Percentiles rank a stretch among this genome's conserved stretches.
These are phyloP conservation scores for Eudasyphora cyanicolor DNA, from an alignment of 2,888 invertebrate genomes.

Conservation along the genomic window DNA sequence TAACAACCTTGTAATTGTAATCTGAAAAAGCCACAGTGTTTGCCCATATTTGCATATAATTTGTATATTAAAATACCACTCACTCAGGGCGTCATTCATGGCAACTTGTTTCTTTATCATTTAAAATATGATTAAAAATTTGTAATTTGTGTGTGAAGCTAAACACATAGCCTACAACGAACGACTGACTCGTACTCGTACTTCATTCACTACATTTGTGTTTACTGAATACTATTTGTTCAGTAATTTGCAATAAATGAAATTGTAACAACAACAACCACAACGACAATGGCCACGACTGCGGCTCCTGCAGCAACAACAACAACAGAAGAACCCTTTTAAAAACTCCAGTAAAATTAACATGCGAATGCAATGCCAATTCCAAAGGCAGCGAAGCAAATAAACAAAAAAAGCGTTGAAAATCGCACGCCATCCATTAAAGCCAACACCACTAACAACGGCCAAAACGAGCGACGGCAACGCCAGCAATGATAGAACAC, in stretches of 20 bases:
- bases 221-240: conserved; percentile 26
- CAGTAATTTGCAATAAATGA: conserved; percentile 36
- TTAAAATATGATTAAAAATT: conserved; percentile 8
- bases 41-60: not conserved
- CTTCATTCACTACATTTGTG: too few species aligned
- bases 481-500: conserved; percentile 4
- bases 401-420: conserved; percentile 54
- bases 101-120: not conserved
- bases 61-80: not conserved
- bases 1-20: not conserved
- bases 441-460: conserved; percentile 52
- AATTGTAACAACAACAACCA: conserved; percentile 22
- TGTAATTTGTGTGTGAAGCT: not conserved
- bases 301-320: not conserved
- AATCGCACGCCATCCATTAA: conserved; percentile 65
- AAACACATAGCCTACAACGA: not conserved
- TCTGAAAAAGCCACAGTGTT: not conserved
- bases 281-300: not conserved
- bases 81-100: not conserved
- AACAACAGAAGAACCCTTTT: not conserved
- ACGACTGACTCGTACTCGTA: too few species aligned
- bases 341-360: too few species aligned
- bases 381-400: not conserved
- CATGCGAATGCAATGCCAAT: conserved; percentile 17
- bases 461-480: not conserved